Base-by-base conservation (phyloP, 1,140 invertebrate genomes). In the Dinothrombium tinctorium region DNA sequence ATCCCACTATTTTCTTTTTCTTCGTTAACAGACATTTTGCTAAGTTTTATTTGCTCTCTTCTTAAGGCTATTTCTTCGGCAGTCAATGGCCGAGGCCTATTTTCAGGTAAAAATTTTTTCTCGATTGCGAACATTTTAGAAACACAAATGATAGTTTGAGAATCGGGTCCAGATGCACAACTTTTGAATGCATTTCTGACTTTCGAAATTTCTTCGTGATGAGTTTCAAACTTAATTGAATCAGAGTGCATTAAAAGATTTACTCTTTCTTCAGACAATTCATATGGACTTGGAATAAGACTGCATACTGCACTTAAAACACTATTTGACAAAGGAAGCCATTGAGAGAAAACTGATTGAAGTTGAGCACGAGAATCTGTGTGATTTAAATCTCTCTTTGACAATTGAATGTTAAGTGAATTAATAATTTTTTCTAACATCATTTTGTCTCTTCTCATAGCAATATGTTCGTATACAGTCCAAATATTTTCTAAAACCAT, bases 401-500 rank as follows among this genome's bases (percentile, higher is more conserved):
- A 66, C 39, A 89, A 62, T 56, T 74, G 77, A 5, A 95, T 68
- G 37, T 72, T 71, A 32, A 94, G 60, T 51, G 76, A 83, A 35
- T 75, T 69, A 2, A 77, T 69, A 49, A 94, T 86, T 42, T 68
- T 68, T n/a, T 70, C 65, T 2, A 77, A 61, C 61, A 77, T 79
- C 21, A 73, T 71, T 54, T 74, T 79, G 49, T 92, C 83, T 44
- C 64, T 67, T 47, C 41, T 50, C 44, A 45, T 53, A 33, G 74
- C 52, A 24, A 68, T 63, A 5, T 72, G 76, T 40, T 92, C 78
- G 58, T 96, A 94, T 25, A 95, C 57, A 44, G 72, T 65, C 77
- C 87, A 92, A 25, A 99, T 66, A 49, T 90, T 94, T 50, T 96
- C 84, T 37, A 99, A 59, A 39, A 95, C 73, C 35, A 98, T 66